Evolutionary conservation across 2,888 invertebrate genomes (phyloP).

Genomic region (Argyra leucocephala): DNA sequence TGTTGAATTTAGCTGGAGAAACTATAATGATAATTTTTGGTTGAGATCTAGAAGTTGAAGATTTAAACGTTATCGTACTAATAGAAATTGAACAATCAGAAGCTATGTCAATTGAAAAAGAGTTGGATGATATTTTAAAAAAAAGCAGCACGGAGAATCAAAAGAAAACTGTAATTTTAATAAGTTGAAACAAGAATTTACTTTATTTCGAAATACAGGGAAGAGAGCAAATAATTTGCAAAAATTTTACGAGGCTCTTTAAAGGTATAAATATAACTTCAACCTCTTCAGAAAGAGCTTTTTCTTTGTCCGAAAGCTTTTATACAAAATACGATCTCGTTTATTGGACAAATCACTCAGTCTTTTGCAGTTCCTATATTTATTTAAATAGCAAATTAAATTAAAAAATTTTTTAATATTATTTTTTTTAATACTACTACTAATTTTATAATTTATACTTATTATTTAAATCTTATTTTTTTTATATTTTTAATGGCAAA

Average conservation of each 20-base stretch:
- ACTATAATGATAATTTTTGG: not conserved
- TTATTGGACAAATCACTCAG: conserved; percentile 4
- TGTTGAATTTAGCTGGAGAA: conserved; percentile 10
- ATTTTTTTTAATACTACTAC: too few species aligned
- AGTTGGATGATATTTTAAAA: conserved; percentile 10
- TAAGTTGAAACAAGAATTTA: conserved; percentile 2
- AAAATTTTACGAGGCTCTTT: not conserved
- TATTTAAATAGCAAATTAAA: not conserved
- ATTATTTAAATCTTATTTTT: too few species aligned
- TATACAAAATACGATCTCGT: not conserved
- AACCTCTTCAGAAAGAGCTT: not conserved
- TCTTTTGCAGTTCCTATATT: not conserved
- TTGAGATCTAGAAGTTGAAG: conserved; percentile 9
- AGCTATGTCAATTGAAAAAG: conserved; percentile 8
- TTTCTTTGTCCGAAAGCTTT: not conserved
- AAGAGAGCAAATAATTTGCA: conserved; percentile 8
- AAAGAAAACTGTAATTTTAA: not conserved
- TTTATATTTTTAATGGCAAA: too few species aligned
- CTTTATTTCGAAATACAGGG: conserved; percentile 4
- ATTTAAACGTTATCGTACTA: conserved; percentile 5
- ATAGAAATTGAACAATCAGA: conserved; percentile 7
- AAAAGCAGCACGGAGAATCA: not conserved
- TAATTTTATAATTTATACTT: too few species aligned
- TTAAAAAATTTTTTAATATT: too few species aligned
- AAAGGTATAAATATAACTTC: not conserved